Base-by-base conservation (phyloP, 1,140 invertebrate genomes). In the Ips typographus region DNA sequence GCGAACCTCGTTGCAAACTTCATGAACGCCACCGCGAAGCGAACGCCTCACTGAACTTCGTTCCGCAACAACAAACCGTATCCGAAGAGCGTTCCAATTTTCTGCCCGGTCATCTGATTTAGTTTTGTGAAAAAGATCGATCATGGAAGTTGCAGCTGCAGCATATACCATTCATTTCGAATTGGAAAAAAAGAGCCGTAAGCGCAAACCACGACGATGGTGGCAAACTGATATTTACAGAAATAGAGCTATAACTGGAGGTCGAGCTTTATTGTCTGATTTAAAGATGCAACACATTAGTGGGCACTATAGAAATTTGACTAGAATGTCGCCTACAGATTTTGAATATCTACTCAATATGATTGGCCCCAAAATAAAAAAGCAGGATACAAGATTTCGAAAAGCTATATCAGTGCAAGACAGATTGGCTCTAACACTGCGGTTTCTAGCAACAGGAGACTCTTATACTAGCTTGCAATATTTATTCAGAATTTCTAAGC, bases 401-500 rank as follows among this genome's bases (percentile, higher is more conserved):
- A 65, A 73, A 71, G 72, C 75, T 7, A 77, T 79, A 59, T 43
- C 73, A n/a, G 43, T 64, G 2, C 42, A 71, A 67, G 73, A 73
- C 42, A 63, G 74, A 65, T 66, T 78, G 38, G 73, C 74, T 56
- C 55, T 77, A 37, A 78, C 77, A 53, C 57, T 78, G 52, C 40
- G 77, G 47, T 79, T 70, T 67, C 61, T 79, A 44, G 76, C 78
- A 42, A 77, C 72, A 52, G 78, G 76, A 38, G 74, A 78, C 70
- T 77, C 75, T 7, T 78, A 56, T 71, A 68, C 68, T 51, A 73
- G 68, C 73, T 67, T 76, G 55, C 53, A 42, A 65, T 76, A 72
- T 55, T 52, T 65, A 44, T 77, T 78, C 64, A 73, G 70, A 55
- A 67, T 77, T 55, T 80, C 77, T 6, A 78, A 75, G 57, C 79